Base-by-base conservation (phyloP, 2,888 invertebrate species). In the Sturmia bella region DNA sequence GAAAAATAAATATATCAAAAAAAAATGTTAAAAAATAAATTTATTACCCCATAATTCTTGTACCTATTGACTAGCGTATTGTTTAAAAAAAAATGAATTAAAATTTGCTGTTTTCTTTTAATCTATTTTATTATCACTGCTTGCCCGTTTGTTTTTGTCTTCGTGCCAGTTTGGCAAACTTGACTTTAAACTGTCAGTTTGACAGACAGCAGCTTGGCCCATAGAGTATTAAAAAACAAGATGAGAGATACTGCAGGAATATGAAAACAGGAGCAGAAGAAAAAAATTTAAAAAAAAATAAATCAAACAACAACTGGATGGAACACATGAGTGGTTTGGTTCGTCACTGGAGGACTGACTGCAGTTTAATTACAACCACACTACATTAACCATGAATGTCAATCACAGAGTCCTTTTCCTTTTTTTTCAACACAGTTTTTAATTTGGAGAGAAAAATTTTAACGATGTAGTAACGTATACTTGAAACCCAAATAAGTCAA, bases 201-300 rank as follows among this genome's bases (percentile, higher is more conserved):
- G 80, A 81, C 61, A 68, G 80, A 81, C 80, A 76, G 80, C 66
- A 61, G 72, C 70, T 76, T 80, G 80, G 66, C 61, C 64, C 72
- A 68, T 54, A 68, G 61, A 61, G n/a, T 19, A 52, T 15, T 24
- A 27, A 17, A 43, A 7, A 17, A 32, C 21, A 41, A 24, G 19
- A 64, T n/a, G 43, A 57, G 59, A 37, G 32, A n/a, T n/a, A 24
- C 15, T 63, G 41, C 21, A 21, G 15, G 61, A 9, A 66, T 15
- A 50, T 0, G 2, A 50, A n/a, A 19, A 13, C 6, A 3, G 13
- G 5, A 13, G 12, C 24, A 43, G n/a, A 11, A 69, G 54, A 11
- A n/a, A n/a, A n/a, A n/a, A n/a, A n/a, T n/a, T n/a, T n/a, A 39
- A 24, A 9, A 3, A 56, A 19, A 15, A 27, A n/a, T 24, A 21